Conservation (phyloP, 2,797 vertebrate species). For the Hafferia zeledoni region DNA sequence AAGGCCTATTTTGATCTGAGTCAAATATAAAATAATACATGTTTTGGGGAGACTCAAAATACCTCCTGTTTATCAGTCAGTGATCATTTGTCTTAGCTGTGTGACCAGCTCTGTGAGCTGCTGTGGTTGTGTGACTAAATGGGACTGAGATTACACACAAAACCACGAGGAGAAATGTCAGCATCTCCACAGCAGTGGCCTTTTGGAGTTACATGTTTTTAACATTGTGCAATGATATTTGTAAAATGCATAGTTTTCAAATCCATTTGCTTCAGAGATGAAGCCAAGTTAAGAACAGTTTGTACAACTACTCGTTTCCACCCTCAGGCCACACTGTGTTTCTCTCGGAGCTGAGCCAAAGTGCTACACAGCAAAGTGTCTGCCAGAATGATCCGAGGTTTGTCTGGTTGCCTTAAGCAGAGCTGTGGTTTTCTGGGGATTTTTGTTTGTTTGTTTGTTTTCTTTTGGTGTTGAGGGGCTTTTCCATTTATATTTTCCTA, state of each 20-base stretch:
- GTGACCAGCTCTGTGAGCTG: neutral
- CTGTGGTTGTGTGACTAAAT: neutral
- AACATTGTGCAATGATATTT: neutral
- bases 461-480: neutral
- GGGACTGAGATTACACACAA: neutral
- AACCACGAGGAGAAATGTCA: neutral
- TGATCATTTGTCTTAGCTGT: neutral
- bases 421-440: neutral
- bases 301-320: neutral
- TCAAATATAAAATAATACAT: neutral
- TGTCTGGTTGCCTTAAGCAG: neutral
- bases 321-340: conserved; percentile 3
- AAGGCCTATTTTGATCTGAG: neutral
- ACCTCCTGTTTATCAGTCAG: too few relatives aligned
- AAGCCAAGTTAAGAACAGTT: neutral
- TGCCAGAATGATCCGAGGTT: conserved; percentile 37
- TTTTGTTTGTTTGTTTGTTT: neutral
- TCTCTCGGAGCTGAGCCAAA: conserved; percentile 2
- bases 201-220: neutral
- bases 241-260: neutral
- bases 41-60: neutral
- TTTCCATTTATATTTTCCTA: neutral
- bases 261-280: neutral
- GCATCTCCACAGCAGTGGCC: neutral
- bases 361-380: neutral